phyloP scores from a whole-genome alignment of 1,140 invertebrate species.

The Drosophila nikananu region DNA sequence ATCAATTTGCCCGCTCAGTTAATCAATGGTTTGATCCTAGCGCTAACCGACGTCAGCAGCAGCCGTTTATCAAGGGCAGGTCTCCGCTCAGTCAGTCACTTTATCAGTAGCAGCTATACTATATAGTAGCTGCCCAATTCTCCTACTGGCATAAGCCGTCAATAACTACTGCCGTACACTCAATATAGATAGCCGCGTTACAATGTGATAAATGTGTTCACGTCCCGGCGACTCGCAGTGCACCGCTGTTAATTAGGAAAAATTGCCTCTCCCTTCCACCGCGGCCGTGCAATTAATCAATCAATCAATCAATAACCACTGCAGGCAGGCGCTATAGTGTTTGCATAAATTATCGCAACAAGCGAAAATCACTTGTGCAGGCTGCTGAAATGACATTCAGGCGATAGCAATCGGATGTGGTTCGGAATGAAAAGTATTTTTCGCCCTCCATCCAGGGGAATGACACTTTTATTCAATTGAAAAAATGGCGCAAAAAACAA shows the following conservation, averaged over 20 bases:
- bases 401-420: constrained; percentile 1
- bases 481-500: constrained; percentile 6
- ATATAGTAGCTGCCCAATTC: constrained; percentile 44
- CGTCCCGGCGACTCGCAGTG: constrained; percentile 14
- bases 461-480: constrained; percentile 34
- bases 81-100: constrained; percentile 19
- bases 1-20: constrained; percentile 41
- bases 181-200: constrained; percentile 49
- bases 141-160: constrained; percentile 53
- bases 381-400: constrained; percentile 12
- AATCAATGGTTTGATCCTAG: constrained; percentile 15
- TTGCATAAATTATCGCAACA: constrained; percentile 52
- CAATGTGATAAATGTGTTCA: constrained; percentile 57
- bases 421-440: constrained; percentile 12
- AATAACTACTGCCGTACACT: constrained; percentile 63
- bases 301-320: constrained; percentile 52
- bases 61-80: constrained; percentile 36
- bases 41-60: constrained; percentile 38
- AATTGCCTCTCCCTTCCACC: constrained; percentile 15
- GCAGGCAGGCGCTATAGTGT: constrained; percentile 43
- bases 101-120: constrained; percentile 54
- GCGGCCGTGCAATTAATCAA: constrained; percentile 51
- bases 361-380: constrained; percentile 33
- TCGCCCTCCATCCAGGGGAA: not conserved
- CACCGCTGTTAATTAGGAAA: constrained; percentile 49